Evolutionary conservation across 2,797 vertebrate species (phyloP), one percentile per base, ranked within the genome.

Genomic region (Anas georgica): DNA sequence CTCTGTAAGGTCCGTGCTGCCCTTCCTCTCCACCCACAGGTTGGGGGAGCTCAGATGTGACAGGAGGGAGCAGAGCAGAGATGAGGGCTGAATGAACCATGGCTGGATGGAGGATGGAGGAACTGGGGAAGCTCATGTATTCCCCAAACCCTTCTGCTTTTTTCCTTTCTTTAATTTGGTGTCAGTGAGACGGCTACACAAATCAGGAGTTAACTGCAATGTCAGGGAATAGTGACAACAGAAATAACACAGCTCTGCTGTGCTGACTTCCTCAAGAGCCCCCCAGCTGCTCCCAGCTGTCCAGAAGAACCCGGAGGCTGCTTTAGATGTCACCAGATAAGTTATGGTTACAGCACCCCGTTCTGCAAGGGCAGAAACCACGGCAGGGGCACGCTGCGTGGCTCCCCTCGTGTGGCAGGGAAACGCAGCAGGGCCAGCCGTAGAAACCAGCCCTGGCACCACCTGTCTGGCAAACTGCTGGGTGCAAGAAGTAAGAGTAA

Each of bases 321-420:
- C 20, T 80, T 83, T 15, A 85, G 58, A n/a, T 48, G 58, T 35
- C 55, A 52, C 26, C 21, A 83, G 64, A 64, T 50, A 72, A 83
- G 22, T 60, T 55, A 7, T 20, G 35, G 66, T 67, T 46, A 54
- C 25, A 62, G 16, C 54, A 78, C 66, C 23, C 7, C 26, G 11
- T 62, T 83, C 46, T 93, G 52, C 54, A 88, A 64, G 56, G 31
- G 22, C 45, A 79, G 72, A 81, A 80, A 77, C 31, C 17, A 56
- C 76, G 67, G 75, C 41, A 54, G 0, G 2, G 37, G 33, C 13
- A 50, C 50, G 26, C 26, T 54, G 46, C 75, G 33, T 68, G 33
- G 21, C 63, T 63, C 41, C 56, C 7, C 10, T 0, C 0, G 3
- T 33, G 55, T 29, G 0, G 0, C 46, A 69, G 35, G 7, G 22